These are phyloP conservation scores for Gorsachius magnificus DNA, from an alignment of 2,797 vertebrate genomes.

Conservation along the genomic window DNA sequence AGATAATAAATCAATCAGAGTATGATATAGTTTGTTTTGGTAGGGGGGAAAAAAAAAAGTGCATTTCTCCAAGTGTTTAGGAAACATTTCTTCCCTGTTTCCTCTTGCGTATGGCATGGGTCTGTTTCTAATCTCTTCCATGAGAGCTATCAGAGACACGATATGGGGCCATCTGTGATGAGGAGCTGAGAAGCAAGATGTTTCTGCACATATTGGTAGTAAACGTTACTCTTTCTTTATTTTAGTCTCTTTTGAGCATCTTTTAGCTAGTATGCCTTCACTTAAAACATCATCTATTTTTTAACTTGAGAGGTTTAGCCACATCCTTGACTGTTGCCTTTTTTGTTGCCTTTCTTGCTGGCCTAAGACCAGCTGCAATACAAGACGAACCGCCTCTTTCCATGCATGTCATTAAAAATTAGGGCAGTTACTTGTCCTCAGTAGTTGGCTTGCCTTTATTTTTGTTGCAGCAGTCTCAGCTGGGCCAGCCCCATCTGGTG, in stretches of 20 bases:
- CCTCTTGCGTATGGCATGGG: not conserved
- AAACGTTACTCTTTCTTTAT: not conserved
- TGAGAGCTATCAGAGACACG: not conserved
- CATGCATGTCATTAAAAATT: not conserved
- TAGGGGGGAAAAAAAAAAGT: not conserved
- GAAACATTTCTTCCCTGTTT: not conserved
- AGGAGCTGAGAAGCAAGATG: not conserved
- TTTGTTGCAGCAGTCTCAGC: not conserved
- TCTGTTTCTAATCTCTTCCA: not conserved
- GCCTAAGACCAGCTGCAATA: not conserved
- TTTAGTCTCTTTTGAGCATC: not conserved
- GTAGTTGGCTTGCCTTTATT: not conserved
- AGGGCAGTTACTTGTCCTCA: not conserved
- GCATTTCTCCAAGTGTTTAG: not conserved
- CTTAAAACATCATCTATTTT: not conserved
- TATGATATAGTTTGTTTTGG: not conserved
- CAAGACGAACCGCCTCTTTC: not conserved
- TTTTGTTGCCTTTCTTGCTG: not conserved
- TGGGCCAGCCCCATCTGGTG: not conserved
- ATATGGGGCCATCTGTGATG: rapidly evolving
- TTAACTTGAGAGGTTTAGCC: not conserved
- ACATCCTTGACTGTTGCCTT: not conserved
- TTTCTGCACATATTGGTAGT: not conserved
- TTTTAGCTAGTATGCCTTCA: not conserved
- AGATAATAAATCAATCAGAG: conserved; percentile 10